These are phyloP conservation scores for Siderastrea siderea DNA, from an alignment of 92 coral and sea anemone species.

Conservation along the genomic window DNA sequence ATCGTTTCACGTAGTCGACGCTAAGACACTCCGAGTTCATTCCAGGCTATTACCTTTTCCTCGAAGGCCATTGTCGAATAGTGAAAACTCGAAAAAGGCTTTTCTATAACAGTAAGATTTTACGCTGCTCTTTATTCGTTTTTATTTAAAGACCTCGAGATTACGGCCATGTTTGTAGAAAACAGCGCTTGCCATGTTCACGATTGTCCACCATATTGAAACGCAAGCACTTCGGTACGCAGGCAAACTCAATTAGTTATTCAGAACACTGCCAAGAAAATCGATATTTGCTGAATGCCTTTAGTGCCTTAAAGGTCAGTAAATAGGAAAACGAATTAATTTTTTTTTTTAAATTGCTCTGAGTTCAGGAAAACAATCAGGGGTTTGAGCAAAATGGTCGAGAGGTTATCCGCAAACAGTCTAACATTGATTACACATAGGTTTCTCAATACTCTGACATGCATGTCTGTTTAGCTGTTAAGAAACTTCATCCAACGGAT, in stretches of 20 bases:
- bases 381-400: neutral
- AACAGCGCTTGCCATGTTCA: neutral
- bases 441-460: neutral
- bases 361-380: neutral
- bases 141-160: neutral
- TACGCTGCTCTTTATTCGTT: neutral
- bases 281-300: neutral
- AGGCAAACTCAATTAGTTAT: neutral
- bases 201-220: neutral
- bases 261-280: neutral
- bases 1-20: too few species aligned
- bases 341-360: neutral
- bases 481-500: conserved; percentile 21
- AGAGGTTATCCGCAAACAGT: neutral
- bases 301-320: neutral
- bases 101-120: neutral
- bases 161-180: neutral
- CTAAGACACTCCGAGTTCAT: too few species aligned
- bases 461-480: neutral
- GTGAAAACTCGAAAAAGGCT: neutral
- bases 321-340: neutral
- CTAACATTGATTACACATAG: neutral
- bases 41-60: too few species aligned
- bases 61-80: neutral
- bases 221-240: neutral